Base-by-base conservation (phyloP, 2,888 invertebrate genomes). In the Chesias legatella region DNA sequence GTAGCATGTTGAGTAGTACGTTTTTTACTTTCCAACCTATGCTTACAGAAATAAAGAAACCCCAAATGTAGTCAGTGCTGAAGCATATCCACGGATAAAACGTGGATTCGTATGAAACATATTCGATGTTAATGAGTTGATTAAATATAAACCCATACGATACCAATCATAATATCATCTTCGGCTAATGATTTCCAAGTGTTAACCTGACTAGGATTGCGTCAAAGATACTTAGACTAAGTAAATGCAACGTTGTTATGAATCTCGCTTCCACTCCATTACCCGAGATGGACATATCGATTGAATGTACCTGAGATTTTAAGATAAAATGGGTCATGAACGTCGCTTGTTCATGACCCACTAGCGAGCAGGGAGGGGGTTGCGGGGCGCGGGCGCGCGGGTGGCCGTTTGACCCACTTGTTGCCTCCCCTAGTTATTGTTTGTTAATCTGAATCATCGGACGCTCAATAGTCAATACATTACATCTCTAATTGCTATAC, bases 271-370 rank as follows among this genome's bases (percentile, higher is more conserved):
- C 10, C 24, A 23, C 10, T 28, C 17, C 23, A 29, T 24, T 25
- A 25, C 11, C 17, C 8, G 28, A 36, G 36, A 39, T 44, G 29
- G 26, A 36, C 11, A 22, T 35, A 45, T 45, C 45, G 45, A 45
- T 40, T 40, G 13, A 8, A n/a, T 32, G 17, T 35, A 33, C 35
- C 35, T 36, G 53, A 69, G 73, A 79, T 76, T 74, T 66, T 64
- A 63, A 73, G 73, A 75, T 75, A 79, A 85, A 83, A 69, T 85
- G 67, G 86, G 85, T 86, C 86, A 86, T 80, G 85, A 85, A 72
- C 84, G 73, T 51, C 53, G 63, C 49, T 63, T 66, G 84, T 73
- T 85, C 85, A 79, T 83, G 85, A 84, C 85, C 85, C 69, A 73
- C 43, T 60, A 48, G 53, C 45, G 52, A 55, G 56, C 50, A 47